Evolutionary conservation across 2,888 invertebrate species (phyloP), one percentile per base, ranked within the genome.

Genomic region (Heteromurus nitidus): DNA sequence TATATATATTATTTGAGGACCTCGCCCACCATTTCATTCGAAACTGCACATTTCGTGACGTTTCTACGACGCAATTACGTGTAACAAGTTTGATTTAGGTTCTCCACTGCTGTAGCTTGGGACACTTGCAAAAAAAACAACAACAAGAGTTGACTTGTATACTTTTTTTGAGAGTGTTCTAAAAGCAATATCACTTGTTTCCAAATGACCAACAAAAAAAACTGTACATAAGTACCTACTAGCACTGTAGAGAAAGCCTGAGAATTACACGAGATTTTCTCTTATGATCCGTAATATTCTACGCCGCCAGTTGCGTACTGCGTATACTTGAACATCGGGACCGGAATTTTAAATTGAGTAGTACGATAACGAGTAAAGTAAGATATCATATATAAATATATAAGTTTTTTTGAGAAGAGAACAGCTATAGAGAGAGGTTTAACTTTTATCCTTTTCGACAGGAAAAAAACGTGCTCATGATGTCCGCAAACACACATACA

Each of bases 271-370:
- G 28, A 70, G 55, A 24, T 72, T 13, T 72, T 13, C 44, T 62
- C 62, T 42, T 36, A 64, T 65, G 50, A 74, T 31, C 64, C 69
- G 62, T 50, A 79, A 50, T 69, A 68, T 42, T 76, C 76, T 55
- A 58, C 76, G 67, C 68, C 44, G 36, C 36, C 13, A 50, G 26
- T 24, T 11, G 7, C 65, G 69, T 77, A 77, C 50, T 70, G 70
- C 64, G 72, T 80, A 72, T 72, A 80, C 79, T 80, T 64, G 44
- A 36, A 55, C 69, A 64, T 55, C 64, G 79, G 79, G 79, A 72
- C 79, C 79, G 72, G 72, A 72, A 64, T 72, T 65, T 72, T 65
- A 55, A 75, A 64, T 24, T 64, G 31, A 64, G 62, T 31, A 44
- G 22, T 42, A 67, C 67, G 42, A 67, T 28, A 28, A 36, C 36